Evolutionary conservation across 2,113 vertebrate species (phyloP).

Genomic region (Tragelaphus scriptus): DNA sequence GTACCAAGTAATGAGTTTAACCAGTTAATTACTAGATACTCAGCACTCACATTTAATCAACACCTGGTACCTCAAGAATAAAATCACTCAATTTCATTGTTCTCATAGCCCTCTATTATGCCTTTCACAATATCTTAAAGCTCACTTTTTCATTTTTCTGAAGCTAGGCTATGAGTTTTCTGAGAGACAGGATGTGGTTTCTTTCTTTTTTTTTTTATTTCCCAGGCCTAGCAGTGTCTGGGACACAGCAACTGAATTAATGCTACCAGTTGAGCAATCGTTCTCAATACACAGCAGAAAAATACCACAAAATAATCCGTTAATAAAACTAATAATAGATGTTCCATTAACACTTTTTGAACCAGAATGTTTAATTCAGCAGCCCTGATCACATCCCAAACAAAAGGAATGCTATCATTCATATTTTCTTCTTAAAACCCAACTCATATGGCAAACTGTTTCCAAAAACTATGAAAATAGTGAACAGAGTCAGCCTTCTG

Average conservation of each 20-base stretch:
- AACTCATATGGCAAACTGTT: background rate
- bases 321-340: background rate
- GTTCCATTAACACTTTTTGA: background rate
- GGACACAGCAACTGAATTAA: background rate
- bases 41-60: background rate
- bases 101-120: background rate
- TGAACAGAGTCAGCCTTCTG: background rate
- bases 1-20: background rate
- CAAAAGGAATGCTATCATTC: background rate
- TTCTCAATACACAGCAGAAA: background rate
- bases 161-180: background rate
- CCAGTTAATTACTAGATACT: background rate
- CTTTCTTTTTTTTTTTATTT: background rate
- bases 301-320: background rate
- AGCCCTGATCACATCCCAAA: background rate
- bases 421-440: background rate
- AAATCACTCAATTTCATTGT: background rate
- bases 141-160: background rate
- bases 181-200: background rate
- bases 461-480: background rate
- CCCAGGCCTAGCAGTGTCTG: background rate
- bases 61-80: background rate
- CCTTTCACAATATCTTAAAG: background rate
- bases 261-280: background rate
- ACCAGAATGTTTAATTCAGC: background rate